Percentiles rank a stretch among this genome's conserved stretches.
Conservation (phyloP, 2,888 invertebrate species). For the Dusona sp. region DNA sequence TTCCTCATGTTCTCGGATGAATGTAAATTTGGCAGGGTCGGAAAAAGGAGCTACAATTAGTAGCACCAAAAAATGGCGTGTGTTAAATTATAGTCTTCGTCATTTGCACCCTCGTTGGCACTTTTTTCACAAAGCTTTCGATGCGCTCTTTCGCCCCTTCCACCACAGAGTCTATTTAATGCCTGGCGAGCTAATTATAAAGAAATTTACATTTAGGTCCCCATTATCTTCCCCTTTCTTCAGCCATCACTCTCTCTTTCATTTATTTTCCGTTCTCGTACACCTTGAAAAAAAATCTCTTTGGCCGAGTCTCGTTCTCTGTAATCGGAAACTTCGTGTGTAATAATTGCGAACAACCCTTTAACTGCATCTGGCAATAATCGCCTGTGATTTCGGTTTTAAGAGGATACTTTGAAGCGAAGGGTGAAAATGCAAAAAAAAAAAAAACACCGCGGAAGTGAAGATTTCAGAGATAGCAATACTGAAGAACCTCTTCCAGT, state of each 20-base stretch:
- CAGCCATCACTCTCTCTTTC: not conserved
- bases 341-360: conserved; percentile 15
- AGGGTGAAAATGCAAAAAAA: conserved; percentile 9
- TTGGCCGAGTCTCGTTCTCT: conserved; percentile 12
- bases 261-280: not conserved
- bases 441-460: not conserved
- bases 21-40: not conserved
- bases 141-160: not conserved
- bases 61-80: not conserved
- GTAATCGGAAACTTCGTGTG: conserved; percentile 26
- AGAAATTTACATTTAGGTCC: conserved; percentile 32
- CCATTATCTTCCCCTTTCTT: not conserved
- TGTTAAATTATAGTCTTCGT: not conserved
- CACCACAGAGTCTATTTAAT: not conserved
- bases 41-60: not conserved
- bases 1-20: not conserved
- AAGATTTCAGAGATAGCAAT: not conserved
- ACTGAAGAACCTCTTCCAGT: not conserved
- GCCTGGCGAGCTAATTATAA: conserved; percentile 17
- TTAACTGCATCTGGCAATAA: not conserved
- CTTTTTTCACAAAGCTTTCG: not conserved
- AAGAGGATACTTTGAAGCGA: not conserved
- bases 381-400: not conserved
- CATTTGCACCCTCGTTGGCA: not conserved
- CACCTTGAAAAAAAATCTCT: conserved; percentile 16